A percentile compares a stretch with the other conserved stretches of the same genome.
phyloP scores from a whole-genome alignment of 2,113 vertebrate species.

The Zosterops pallidus region DNA sequence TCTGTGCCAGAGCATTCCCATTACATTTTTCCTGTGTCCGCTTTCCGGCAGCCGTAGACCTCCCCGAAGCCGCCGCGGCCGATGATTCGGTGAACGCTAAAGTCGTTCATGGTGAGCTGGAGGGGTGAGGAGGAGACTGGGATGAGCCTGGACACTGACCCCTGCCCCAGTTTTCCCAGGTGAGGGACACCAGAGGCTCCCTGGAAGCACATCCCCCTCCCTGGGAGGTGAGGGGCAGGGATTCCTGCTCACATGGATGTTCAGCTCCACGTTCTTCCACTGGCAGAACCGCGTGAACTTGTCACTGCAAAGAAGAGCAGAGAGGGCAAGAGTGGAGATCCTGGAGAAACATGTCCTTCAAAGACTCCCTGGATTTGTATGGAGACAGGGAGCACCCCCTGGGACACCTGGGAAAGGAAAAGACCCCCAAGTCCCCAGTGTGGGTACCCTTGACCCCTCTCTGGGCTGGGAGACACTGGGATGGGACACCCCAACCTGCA shows the following conservation, averaged over 20 bases:
- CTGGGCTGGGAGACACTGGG: not conserved
- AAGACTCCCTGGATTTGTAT: not conserved
- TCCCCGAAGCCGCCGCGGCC: conserved; percentile 78
- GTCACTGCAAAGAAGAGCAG: conserved; percentile 65
- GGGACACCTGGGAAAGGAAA: not conserved
- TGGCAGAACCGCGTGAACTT: conserved; percentile 81
- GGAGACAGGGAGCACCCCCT: not conserved
- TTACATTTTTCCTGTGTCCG: conserved; percentile 80
- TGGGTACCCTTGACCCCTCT: not conserved
- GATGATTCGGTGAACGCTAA: conserved; percentile 81
- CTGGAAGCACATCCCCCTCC: not conserved
- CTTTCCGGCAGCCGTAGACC: conserved; percentile 80
- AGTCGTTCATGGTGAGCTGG: conserved; percentile 81
- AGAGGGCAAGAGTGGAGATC: not conserved
- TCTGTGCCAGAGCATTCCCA: fast-evolving
- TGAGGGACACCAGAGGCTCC: not conserved
- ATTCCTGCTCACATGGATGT: conserved; percentile 76
- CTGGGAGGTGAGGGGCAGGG: not conserved
- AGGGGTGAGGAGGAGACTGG: not conserved
- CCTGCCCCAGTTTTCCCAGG: not conserved
- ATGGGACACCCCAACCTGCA: fast-evolving
- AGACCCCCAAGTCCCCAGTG: not conserved
- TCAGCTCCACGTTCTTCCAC: conserved; percentile 82
- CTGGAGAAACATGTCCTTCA: not conserved
- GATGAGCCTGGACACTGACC: not conserved